Percentiles rank a stretch among this genome's conserved stretches.
Evolutionary conservation across 2,888 invertebrate genomes (phyloP).

Genomic region (Macrosiphum euphorbiae): DNA sequence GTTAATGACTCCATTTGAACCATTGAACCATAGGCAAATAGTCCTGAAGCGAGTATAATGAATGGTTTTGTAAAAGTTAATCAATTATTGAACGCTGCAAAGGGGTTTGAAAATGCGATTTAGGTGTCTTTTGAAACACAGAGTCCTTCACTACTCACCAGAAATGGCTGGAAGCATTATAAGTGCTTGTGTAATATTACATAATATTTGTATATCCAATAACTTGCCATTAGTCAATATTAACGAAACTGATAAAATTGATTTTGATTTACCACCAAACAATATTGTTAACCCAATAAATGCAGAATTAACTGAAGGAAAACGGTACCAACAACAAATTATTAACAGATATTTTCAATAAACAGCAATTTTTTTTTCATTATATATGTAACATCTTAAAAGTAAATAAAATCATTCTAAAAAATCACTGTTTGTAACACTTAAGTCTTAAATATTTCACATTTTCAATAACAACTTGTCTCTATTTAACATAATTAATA

Average conservation of each 20-base stretch:
- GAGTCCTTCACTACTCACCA: constrained; percentile 50
- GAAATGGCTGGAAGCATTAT: constrained; percentile 41
- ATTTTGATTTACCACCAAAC: neutral
- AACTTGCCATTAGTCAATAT: constrained; percentile 11
- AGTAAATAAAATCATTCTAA: no score
- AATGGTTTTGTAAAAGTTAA: neutral
- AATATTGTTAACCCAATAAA: neutral
- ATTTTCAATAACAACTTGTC: no score
- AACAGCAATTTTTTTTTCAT: neutral
- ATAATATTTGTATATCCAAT: constrained; percentile 41
- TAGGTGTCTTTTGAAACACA: constrained; percentile 50
- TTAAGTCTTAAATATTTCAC: no score
- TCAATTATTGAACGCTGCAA: constrained; percentile 44
- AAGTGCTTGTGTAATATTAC: constrained; percentile 50
- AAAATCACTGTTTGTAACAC: no score
- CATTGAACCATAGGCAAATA: neutral
- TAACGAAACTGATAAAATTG: neutral
- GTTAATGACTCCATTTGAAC: constrained; percentile 46
- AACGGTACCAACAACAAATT: neutral
- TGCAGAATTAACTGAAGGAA: constrained; percentile 21
- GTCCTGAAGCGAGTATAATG: constrained; percentile 36
- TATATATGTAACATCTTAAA: neutral
- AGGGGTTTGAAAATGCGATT: constrained; percentile 46
- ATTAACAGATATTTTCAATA: constrained; percentile 8
- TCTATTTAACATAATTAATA: no score